Evolutionary conservation across 2,797 vertebrate genomes (phyloP).

Genomic region (Coilia nasus): DNA sequence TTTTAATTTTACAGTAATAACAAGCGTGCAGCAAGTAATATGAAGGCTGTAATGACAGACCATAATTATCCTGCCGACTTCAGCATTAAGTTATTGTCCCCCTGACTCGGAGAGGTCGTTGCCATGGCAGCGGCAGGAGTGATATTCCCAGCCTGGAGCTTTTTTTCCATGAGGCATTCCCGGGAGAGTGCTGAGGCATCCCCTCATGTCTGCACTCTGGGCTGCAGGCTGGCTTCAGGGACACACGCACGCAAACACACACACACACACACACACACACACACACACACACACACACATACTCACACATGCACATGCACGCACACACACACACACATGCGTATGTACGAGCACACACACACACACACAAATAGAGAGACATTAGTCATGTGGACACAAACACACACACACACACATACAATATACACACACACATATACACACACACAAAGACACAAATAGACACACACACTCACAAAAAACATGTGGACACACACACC

Average conservation of each 20-base stretch:
- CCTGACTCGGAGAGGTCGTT: constrained; percentile 7
- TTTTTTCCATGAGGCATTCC: constrained; percentile 41
- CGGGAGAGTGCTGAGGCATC: constrained; percentile 44
- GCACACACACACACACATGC: constrained; percentile 7
- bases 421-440: neutral
- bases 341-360: neutral
- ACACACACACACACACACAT: neutral
- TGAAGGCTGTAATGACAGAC: constrained; percentile 12
- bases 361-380: too few species aligned
- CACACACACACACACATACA: too few species aligned
- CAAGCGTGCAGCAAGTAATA: neutral
- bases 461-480: too few species aligned
- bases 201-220: constrained; percentile 5
- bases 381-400: too few species aligned
- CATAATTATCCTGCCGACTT: constrained; percentile 21
- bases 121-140: neutral
- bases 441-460: neutral
- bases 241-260: neutral
- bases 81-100: constrained; percentile 19
- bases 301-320: neutral
- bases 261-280: neutral
- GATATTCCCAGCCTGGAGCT: neutral
- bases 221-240: neutral
- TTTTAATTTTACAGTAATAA: constrained; percentile 4
- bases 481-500: too few species aligned